phyloP scores from a whole-genome alignment of 1,140 invertebrate species.

The Lucilia sericata region DNA sequence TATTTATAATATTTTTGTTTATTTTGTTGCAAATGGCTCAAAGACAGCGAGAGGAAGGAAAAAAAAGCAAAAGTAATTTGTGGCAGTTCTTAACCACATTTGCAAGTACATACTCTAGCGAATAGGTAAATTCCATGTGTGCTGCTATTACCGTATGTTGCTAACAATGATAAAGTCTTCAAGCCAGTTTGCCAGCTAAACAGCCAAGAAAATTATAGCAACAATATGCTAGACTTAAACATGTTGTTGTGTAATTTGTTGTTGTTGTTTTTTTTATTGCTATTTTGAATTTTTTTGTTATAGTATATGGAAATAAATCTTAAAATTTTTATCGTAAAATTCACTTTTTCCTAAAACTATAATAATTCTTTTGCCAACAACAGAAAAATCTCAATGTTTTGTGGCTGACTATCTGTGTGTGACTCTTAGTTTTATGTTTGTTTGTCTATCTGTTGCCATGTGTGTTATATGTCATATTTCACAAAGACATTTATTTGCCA shows the following conservation, averaged over 20 bases:
- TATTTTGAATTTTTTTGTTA: neutral
- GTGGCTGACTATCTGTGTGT: neutral
- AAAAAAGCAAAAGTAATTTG: conserved; percentile 37
- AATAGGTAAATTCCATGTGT: neutral
- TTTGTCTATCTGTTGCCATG: neutral
- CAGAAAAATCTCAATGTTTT: neutral
- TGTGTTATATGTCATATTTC: conserved; percentile 19
- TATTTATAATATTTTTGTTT: no score
- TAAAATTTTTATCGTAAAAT: conserved; percentile 38
- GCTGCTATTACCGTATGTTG: neutral
- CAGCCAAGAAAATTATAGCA: neutral
- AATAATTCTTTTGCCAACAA: conserved; percentile 27
- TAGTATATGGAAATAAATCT: conserved; percentile 23
- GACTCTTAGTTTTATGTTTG: neutral
- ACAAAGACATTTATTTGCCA: conserved; percentile 12
- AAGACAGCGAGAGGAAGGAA: neutral
- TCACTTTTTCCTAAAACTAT: conserved; percentile 44
- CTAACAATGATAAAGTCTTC: neutral
- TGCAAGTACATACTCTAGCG: neutral
- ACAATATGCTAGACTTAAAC: neutral
- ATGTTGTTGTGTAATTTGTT: neutral
- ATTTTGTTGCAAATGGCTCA: neutral
- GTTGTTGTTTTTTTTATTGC: neutral
- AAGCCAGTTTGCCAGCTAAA: neutral
- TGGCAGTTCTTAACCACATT: conserved; percentile 20